phyloP scores from a whole-genome alignment of 1,140 invertebrate genomes.

The Pachypsylla venusta region DNA sequence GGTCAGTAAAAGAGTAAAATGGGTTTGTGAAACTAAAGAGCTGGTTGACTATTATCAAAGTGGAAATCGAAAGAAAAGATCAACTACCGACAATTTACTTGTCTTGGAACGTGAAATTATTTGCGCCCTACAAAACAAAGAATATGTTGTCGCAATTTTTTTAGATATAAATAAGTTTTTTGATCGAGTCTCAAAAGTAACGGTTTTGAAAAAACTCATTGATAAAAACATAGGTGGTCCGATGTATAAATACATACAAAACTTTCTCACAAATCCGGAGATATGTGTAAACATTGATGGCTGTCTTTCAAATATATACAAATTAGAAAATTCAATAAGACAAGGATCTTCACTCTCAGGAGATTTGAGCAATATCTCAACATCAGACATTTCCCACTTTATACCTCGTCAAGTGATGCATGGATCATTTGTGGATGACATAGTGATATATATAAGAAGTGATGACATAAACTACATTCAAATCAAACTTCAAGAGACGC shows the following conservation, averaged over 20 bases:
- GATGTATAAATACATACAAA: not conserved
- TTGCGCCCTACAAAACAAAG: not conserved
- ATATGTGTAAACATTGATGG: conserved; percentile 2
- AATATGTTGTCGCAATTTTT: not conserved
- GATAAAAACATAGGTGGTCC: not conserved
- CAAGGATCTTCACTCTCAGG: conserved; percentile 9
- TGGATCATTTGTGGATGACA: too few species aligned
- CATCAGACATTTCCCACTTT: not conserved
- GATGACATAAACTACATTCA: too few species aligned
- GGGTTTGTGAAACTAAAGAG: not conserved
- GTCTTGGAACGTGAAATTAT: not conserved
- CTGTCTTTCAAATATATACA: not conserved
- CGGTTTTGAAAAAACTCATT: not conserved
- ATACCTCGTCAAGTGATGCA: too few species aligned
- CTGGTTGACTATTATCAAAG: not conserved
- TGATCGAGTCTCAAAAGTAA: not conserved
- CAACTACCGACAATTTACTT: not conserved
- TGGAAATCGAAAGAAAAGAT: not conserved
- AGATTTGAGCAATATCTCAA: not conserved
- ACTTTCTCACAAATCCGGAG: not conserved
- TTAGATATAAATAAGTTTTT: conserved; percentile 6
- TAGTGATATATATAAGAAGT: too few species aligned
- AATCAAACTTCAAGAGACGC: too few species aligned
- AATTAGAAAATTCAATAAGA: not conserved
- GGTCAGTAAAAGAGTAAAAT: not conserved